phyloP scores from a whole-genome alignment of 2,113 vertebrate species.

The Scortum barcoo region DNA sequence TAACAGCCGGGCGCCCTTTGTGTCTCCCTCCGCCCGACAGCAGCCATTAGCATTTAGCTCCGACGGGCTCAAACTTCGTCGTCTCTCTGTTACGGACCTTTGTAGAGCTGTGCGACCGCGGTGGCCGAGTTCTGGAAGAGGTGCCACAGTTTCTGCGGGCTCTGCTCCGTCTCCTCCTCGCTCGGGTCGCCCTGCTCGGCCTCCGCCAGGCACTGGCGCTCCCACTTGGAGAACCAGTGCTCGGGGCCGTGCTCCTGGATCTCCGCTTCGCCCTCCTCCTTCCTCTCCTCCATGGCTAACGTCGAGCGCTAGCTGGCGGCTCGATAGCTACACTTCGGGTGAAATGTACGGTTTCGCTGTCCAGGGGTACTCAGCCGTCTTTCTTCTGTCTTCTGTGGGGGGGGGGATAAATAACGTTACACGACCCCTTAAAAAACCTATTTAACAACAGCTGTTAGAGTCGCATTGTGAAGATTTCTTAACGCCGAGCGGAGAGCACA shows the following conservation, averaged over 20 bases:
- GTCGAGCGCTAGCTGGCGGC: conserved; percentile 59
- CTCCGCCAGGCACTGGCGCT: conserved; percentile 95
- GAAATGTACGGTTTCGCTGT: conserved; percentile 9
- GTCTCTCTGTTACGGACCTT: conserved; percentile 84
- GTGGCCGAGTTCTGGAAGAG: conserved; percentile 96
- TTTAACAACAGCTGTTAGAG: conserved; percentile 33
- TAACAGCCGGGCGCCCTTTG: conserved; percentile 68
- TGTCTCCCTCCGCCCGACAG: conserved; percentile 59
- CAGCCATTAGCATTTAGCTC: conserved; percentile 49
- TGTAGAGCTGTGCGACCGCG: conserved; percentile 97
- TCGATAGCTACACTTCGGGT: conserved; percentile 44
- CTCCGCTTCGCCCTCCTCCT: conserved; percentile 94
- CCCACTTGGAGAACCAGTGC: conserved; percentile 98
- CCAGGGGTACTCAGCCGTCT: not conserved
- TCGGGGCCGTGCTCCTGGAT: conserved; percentile 98
- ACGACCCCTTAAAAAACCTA: not conserved
- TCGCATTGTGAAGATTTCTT: conserved; percentile 64
- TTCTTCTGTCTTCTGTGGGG: not conserved
- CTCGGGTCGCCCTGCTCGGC: conserved; percentile 90
- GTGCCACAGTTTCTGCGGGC: conserved; percentile 96
- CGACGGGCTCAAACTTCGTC: conserved; percentile 36
- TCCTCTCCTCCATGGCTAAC: conserved; percentile 90
- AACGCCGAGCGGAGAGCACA: conserved; percentile 57
- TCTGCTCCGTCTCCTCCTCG: conserved; percentile 91
- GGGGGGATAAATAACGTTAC: conserved; percentile 12